These are phyloP conservation scores for Montipora capricornis DNA, from an alignment of 64 coral and sea anemone genomes.

Conservation along the genomic window DNA sequence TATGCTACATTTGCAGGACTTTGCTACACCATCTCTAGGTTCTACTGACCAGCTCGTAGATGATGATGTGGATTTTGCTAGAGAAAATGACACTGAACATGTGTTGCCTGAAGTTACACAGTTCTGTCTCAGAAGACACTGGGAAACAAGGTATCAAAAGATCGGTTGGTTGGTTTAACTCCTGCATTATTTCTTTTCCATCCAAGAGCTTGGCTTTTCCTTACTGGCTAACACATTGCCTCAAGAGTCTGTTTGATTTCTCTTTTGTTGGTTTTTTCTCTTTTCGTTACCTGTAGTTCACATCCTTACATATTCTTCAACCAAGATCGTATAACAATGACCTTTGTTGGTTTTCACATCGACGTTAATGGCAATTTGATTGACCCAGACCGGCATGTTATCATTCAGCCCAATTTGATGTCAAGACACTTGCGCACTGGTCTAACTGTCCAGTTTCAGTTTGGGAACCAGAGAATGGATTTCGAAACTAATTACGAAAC, in stretches of 20 bases:
- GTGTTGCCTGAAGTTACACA: conserved; percentile 17
- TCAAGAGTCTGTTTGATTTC: not conserved
- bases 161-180: not conserved
- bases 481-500: conserved; percentile 69
- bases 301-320: conserved; percentile 95
- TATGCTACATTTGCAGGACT: not conserved
- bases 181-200: not conserved
- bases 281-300: conserved; percentile 37
- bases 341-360: conserved; percentile 86
- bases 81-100: not conserved
- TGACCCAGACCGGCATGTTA: conserved; percentile 43
- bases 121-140: conserved; percentile 72
- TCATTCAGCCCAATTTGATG: conserved; percentile 71
- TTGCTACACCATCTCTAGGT: conserved; percentile 37
- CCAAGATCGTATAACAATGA: conserved; percentile 78
- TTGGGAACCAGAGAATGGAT: conserved; percentile 25
- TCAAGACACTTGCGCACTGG: conserved; percentile 73
- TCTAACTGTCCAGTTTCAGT: conserved; percentile 35
- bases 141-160: conserved; percentile 77
- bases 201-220: not conserved
- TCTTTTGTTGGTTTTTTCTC: not conserved
- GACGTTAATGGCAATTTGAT: conserved; percentile 76
- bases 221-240: no score
- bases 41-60: not conserved
- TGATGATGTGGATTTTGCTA: not conserved